Percentiles rank a stretch among this genome's conserved stretches.
Evolutionary conservation across 2,113 vertebrate species (phyloP).

Genomic region (Odontophorus gujanensis): DNA sequence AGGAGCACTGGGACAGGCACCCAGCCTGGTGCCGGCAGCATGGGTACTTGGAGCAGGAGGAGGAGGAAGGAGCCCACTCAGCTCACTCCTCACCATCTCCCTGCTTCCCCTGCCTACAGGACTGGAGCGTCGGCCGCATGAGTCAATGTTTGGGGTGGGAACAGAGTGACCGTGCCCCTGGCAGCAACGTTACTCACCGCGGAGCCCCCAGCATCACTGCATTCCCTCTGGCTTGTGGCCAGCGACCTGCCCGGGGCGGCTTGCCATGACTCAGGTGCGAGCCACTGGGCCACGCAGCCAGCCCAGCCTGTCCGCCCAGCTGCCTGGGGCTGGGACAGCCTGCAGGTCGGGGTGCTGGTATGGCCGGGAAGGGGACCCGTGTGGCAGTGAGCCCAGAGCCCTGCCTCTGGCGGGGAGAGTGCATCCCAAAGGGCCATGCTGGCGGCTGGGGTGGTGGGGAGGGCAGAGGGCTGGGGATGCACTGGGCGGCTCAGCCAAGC

Average conservation of each 20-base stretch:
- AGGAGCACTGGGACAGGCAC: not conserved
- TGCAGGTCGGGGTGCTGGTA: not conserved
- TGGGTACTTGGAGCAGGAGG: not conserved
- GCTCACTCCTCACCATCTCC: not conserved
- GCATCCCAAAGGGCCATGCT: not conserved
- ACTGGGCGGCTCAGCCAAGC: not conserved
- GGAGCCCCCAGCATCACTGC: constrained; percentile 22
- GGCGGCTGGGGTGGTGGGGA: rapidly evolving
- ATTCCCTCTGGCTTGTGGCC: not conserved
- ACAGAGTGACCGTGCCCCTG: constrained; percentile 16
- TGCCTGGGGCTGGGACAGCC: not conserved
- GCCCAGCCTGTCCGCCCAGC: constrained; percentile 17
- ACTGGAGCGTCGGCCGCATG: not conserved
- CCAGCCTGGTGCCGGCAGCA: not conserved
- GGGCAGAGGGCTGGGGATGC: not conserved
- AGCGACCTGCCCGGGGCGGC: not conserved
- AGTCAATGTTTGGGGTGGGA: constrained; percentile 54
- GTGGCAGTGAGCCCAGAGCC: not conserved
- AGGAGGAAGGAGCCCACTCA: not conserved
- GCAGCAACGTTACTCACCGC: not conserved
- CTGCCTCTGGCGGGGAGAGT: not conserved
- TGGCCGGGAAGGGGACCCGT: not conserved
- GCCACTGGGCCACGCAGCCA: not conserved
- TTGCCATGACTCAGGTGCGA: constrained; percentile 15
- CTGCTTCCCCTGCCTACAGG: not conserved